Evolutionary conservation across 2,888 invertebrate genomes (phyloP), one percentile per base, ranked within the genome.

Genomic region (Nomada ferruginata): DNA sequence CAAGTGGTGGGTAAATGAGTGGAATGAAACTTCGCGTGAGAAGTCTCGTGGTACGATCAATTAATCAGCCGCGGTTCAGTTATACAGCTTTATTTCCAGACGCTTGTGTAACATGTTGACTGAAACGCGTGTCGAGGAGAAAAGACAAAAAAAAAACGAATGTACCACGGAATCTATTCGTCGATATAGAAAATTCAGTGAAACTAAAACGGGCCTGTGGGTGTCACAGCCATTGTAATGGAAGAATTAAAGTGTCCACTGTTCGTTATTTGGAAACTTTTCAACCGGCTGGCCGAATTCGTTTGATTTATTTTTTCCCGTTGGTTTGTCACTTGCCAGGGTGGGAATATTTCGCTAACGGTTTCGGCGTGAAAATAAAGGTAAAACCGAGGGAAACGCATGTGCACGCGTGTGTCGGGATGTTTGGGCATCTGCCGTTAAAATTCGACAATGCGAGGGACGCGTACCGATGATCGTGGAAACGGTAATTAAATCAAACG

Each of bases 241-340:
- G 87, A 87, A 80, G 85, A 87, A 89, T 89, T 83, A 87, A 80
- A 87, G 83, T 85, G 82, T 80, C 85, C 83, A 71, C 82, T 85
- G 82, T 84, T 87, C 85, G 89, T 85, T 87, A 89, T 87, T 87
- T 81, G 82, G 73, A 76, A 85, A 89, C 87, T 72, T 87, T 87
- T 80, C 87, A 88, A 83, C 71, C 79, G 63, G 53, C 64, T 23
- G 20, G 61, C 52, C 71, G 77, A 73, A 83, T 83, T 83, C 83
- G 83, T 79, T 84, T 84, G 84, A 79, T 84, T 84, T 84, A 76
- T 79, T 64, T 81, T 68, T 52, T 59, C 20, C 55, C 42, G 15
- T 55, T 29, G 79, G 63, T 50, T 77, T 69, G 87, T 75, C 71
- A 64, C 44, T 29, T 70, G 36, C 20, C 52, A 69, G 69, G 57